Evolutionary conservation across 2,113 vertebrate species (phyloP).

Genomic region (Montifringilla adamsi): DNA sequence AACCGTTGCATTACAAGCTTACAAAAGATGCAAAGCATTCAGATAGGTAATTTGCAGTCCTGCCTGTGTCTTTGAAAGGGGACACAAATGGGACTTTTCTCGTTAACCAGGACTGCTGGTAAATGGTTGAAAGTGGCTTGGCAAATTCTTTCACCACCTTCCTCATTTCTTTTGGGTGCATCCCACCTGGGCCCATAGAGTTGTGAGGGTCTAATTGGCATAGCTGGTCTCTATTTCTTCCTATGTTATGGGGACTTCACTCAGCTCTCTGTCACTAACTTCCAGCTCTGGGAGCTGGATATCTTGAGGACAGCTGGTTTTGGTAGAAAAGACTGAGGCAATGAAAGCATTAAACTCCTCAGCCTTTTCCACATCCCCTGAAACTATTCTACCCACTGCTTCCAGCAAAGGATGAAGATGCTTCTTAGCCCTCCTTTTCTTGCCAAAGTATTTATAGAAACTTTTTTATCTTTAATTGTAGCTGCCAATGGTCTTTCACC

Average conservation of each 20-base stretch:
- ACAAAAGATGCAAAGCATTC: not conserved
- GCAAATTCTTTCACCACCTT: not conserved
- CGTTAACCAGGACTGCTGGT: not conserved
- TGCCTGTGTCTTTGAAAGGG: not conserved
- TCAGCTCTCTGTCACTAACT: not conserved
- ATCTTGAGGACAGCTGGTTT: not conserved
- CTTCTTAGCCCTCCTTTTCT: not conserved
- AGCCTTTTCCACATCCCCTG: not conserved
- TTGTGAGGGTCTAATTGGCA: not conserved
- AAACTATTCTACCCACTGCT: not conserved
- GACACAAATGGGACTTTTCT: not conserved
- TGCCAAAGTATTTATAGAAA: not conserved
- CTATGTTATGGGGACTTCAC: not conserved
- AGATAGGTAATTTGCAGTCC: not conserved
- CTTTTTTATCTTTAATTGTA: not conserved
- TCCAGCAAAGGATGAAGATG: not conserved
- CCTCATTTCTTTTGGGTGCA: not conserved
- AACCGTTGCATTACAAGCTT: not conserved
- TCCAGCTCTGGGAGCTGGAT: not conserved
- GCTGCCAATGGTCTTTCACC: not conserved
- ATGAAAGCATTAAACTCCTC: not conserved
- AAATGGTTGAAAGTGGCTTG: not conserved
- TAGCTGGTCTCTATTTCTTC: not conserved
- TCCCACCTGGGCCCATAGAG: not conserved
- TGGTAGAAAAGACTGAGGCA: not conserved